Percentiles rank a stretch among this genome's conserved stretches.
These are phyloP conservation scores for Halcyon leucocephala DNA, from an alignment of 2,797 vertebrate genomes.

Conservation along the genomic window DNA sequence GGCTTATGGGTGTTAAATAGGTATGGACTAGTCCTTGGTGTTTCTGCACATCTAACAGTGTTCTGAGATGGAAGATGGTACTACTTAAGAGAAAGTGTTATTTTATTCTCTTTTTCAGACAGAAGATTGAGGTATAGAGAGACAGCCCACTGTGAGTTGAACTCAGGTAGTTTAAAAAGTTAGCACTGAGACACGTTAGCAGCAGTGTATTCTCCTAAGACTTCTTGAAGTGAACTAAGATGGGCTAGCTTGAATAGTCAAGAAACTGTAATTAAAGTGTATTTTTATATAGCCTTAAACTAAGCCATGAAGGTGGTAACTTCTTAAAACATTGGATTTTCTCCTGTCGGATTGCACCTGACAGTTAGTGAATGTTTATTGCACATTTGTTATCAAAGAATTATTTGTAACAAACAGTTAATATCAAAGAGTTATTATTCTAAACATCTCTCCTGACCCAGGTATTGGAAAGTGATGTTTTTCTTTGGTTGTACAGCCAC, in stretches of 20 bases:
- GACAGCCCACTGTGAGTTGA: not conserved
- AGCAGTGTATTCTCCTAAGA: not conserved
- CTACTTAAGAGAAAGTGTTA: not conserved
- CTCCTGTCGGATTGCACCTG: not conserved
- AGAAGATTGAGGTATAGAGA: not conserved
- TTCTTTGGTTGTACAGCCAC: not conserved
- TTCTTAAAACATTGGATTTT: not conserved
- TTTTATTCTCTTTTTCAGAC: not conserved
- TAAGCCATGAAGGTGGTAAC: not conserved
- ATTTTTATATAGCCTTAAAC: not conserved
- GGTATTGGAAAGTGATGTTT: not conserved
- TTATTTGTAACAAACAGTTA: not conserved
- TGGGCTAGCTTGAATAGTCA: not conserved
- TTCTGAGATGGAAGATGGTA: not conserved
- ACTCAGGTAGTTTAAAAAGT: not conserved
- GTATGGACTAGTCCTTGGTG: not conserved
- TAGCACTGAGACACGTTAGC: not conserved
- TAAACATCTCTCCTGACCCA: not conserved
- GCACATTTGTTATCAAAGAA: not conserved
- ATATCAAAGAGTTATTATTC: not conserved
- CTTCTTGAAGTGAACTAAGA: not conserved
- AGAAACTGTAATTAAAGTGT: not conserved
- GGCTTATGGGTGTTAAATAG: not conserved
- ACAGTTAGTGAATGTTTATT: not conserved
- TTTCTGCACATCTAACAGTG: not conserved